These are phyloP conservation scores for Setophaga kirtlandii DNA, from an alignment of 2,113 vertebrate species.

Conservation along the genomic window DNA sequence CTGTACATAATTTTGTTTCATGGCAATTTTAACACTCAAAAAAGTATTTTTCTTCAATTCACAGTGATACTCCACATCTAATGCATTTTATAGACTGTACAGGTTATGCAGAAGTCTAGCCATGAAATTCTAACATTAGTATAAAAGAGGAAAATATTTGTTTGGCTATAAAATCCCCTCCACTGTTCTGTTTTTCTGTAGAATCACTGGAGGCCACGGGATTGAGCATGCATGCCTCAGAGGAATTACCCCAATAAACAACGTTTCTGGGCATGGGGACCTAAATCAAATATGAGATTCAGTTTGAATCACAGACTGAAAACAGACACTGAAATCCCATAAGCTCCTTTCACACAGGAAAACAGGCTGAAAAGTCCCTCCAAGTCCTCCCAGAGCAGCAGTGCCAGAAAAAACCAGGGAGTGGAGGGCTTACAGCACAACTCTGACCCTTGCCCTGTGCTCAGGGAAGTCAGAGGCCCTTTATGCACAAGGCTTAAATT, in stretches of 20 bases:
- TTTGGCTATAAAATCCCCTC: neutral
- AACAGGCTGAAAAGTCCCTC: neutral
- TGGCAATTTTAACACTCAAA: neutral
- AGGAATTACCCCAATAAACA: neutral
- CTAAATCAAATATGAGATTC: neutral
- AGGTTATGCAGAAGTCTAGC: neutral
- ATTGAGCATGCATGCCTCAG: neutral
- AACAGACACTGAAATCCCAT: neutral
- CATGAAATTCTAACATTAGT: neutral
- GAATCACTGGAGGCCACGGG: neutral
- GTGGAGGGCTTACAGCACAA: neutral
- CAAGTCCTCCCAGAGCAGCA: neutral
- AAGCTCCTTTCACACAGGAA: neutral
- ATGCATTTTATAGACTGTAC: neutral
- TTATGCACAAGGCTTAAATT: neutral
- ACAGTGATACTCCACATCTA: neutral
- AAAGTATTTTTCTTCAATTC: neutral
- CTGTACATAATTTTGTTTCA: neutral
- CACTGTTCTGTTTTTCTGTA: neutral
- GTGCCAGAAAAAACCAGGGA: neutral
- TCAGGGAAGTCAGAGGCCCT: rapidly evolving
- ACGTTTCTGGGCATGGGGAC: neutral
- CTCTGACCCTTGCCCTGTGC: rapidly evolving
- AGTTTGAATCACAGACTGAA: neutral
- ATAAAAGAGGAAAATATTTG: neutral